Evolutionary conservation across 2,888 invertebrate species (phyloP), one percentile per base, ranked within the genome.

Genomic region (Acanthosepion lycidas): DNA sequence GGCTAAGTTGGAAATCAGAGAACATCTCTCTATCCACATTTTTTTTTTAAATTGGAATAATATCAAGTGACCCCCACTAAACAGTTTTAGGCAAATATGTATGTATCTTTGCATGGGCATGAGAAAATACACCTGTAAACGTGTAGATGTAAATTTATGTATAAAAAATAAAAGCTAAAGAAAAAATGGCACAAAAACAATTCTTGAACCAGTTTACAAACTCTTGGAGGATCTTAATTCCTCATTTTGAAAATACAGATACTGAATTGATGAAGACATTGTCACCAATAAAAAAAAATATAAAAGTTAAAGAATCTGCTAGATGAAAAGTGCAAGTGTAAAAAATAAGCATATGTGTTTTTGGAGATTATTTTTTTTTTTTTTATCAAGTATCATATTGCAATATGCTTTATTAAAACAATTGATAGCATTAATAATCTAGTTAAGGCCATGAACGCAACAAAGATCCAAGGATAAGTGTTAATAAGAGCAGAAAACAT

Each of bases 251-350:
- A 78, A 78, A 78, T 78, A 78, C n/a, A 78, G 78, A n/a, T n/a
- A 78, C n/a, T 78, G n/a, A 78, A 78, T 33, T 6, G 64, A 64
- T n/a, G 78, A n/a, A 78, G 78, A 78, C 15, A 28, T 78, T 78
- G 78, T 78, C 78, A 78, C 78, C 78, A n/a, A n/a, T 78, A 23
- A 59, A 59, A 59, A 78, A 78, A 78, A n/a, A 28, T 78, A 33
- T 12, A 33, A 33, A 78, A 78, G 78, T 33, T 78, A n/a, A 33
- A 18, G n/a, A 78, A 78, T 78, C 78, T 78, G 78, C 78, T 78
- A 78, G 78, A 78, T 78, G 78, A 78, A 78, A 78, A 78, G 33
- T n/a, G n/a, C 78, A 78, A 78, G 78, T 78, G 33, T n/a, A 78
- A 78, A 78, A 78, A 78, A 78, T 78, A 15, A 78, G n/a, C 78